Conservation (phyloP, 2,113 vertebrate species). For the Bos indicus region DNA sequence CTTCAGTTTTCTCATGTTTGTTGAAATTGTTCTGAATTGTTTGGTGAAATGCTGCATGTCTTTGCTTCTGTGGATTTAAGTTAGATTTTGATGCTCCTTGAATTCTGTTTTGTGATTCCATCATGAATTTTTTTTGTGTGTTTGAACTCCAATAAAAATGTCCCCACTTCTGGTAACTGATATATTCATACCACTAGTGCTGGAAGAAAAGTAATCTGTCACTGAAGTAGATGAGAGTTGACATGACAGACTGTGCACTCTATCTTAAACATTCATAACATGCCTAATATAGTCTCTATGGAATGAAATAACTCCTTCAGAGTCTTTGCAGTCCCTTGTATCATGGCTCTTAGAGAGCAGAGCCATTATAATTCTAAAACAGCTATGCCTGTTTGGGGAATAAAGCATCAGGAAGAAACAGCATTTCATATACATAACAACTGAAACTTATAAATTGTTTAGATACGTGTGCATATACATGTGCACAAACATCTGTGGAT, state of each 20-base stretch:
- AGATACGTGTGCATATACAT: not conserved
- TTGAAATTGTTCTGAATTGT: conserved; percentile 45
- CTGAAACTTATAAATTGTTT: conserved; percentile 52
- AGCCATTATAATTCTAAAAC: conserved; percentile 66
- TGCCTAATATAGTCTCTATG: conserved; percentile 60
- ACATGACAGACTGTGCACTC: conserved; percentile 69
- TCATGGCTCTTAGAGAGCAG: conserved; percentile 23
- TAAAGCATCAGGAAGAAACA: conserved; percentile 49
- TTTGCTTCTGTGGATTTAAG: conserved; percentile 67
- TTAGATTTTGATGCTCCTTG: conserved; percentile 63
- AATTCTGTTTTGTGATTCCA: conserved; percentile 65
- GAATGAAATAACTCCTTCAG: conserved; percentile 64
- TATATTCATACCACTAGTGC: conserved; percentile 64
- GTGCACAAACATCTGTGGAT: not conserved
- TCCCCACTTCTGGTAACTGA: conserved; percentile 61
- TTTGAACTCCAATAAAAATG: conserved; percentile 69
- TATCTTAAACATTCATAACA: conserved; percentile 70
- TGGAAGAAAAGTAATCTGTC: conserved; percentile 70
- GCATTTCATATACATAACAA: conserved; percentile 21
- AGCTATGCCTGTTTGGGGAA: conserved; percentile 35
- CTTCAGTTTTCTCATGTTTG: not conserved
- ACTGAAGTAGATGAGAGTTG: conserved; percentile 57
- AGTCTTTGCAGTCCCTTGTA: conserved; percentile 52
- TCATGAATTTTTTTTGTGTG: conserved; percentile 55
- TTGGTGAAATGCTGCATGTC: conserved; percentile 47